Evolutionary conservation across 2,888 invertebrate species (phyloP), one percentile per base, ranked within the genome.

Genomic region (Tetrapedia diversipes): DNA sequence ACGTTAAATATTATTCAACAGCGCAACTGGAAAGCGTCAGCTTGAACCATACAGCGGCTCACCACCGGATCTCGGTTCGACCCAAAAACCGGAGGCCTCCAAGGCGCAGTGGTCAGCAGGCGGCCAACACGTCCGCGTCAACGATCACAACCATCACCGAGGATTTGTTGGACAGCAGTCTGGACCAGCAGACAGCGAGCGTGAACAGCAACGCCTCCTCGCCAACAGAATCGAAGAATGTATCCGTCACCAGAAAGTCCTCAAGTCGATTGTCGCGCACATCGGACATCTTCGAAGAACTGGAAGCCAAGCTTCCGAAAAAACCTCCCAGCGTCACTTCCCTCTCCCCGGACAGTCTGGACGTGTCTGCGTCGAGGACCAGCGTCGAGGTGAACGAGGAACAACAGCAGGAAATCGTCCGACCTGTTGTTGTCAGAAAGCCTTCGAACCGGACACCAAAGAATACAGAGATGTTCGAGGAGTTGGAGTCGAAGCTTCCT

Each of bases 21-120:
- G 91, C 90, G 51, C 83, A 90, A 71, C 67, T 90, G 68, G 88
- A 90, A 69, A 87, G 86, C 65, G 88, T 83, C 43, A 88, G 86
- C 61, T 76, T 92, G 59, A 91, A 81, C 65, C 91, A 92, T 80
- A 90, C 89, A 11, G 92, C 92, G 27, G 92, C 92, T 1, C 88
- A 86, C 53, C 91, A 92, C 49, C 89, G 91, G 24, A 91, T 92
- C 59, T 89, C 90, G 4, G 90, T 91, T 11, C 86, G 91, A 2
- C 91, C 91, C 3, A 92, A 91, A 71, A 92, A 92, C 70, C 87
- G 91, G 4, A 85, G 91, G 39, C 91, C 90, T 0, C 91, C 91
- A 0, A 87, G 87, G 63, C 88, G 91, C 0, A 74, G 85, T 3
- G 66, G 76, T 0, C 66, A 87, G 2, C 80, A 84, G 8, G 69